Evolutionary conservation across 2,797 vertebrate genomes (phyloP).

Genomic region (Thunnus albacares): DNA sequence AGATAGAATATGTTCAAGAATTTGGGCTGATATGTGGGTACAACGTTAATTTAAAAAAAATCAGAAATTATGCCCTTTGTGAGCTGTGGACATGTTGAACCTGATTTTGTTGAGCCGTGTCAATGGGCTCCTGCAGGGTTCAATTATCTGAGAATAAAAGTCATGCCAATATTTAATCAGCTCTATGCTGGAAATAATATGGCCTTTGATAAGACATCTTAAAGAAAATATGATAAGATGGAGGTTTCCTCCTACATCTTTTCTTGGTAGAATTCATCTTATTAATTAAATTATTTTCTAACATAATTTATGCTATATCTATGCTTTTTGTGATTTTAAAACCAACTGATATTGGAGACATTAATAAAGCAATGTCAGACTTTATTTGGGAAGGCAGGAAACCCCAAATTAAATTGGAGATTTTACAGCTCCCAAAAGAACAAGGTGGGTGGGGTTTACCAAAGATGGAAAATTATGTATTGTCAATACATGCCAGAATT

Average conservation of each 20-base stretch:
- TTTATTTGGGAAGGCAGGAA: background rate
- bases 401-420: background rate
- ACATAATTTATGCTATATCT: background rate
- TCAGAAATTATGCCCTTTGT: constrained; percentile 5
- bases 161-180: background rate
- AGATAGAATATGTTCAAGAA: background rate
- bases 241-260: background rate
- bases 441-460: background rate
- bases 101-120: background rate
- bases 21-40: background rate
- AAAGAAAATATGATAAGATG: background rate
- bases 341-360: background rate
- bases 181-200: constrained; percentile 4
- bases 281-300: background rate
- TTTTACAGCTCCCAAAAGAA: background rate
- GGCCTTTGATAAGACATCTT: background rate
- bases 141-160: background rate
- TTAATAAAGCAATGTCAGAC: background rate
- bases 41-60: constrained; percentile 5
- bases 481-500: background rate
- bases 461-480: background rate
- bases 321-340: background rate
- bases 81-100: background rate
- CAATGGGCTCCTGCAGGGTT: background rate
- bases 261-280: background rate